Percentiles rank a stretch among this genome's conserved stretches.
Evolutionary conservation across 2,888 invertebrate species (phyloP).

Genomic region (Himalopsyche kuldschensis): DNA sequence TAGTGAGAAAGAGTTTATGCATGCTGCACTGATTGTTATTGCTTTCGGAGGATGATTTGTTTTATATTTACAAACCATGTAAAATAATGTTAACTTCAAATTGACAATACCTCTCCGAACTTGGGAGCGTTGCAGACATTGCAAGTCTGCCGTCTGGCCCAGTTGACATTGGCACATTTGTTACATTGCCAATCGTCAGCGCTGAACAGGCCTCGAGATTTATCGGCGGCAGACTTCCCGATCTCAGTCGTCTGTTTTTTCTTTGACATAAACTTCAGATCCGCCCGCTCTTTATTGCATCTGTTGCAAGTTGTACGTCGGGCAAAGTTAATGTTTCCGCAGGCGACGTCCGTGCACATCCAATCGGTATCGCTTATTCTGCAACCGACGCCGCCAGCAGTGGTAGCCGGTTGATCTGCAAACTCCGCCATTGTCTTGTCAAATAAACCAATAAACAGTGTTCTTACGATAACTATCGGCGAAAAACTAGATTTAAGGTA

Average conservation of each 20-base stretch:
- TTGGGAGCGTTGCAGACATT: constrained; percentile 99
- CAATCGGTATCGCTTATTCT: constrained; percentile 56
- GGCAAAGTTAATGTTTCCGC: constrained; percentile 95
- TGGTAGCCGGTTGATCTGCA: neutral
- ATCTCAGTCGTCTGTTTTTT: constrained; percentile 94
- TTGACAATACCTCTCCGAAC: constrained; percentile 77
- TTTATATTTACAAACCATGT: too few relatives aligned
- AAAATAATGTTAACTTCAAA: neutral
- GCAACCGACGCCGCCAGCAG: neutral
- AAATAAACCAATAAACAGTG: neutral
- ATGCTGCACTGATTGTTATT: too few relatives aligned
- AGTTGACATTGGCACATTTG: constrained; percentile 99
- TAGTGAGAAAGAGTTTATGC: too few relatives aligned
- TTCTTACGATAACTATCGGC: neutral
- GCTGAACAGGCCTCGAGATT: constrained; percentile 91
- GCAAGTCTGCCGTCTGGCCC: constrained; percentile 94
- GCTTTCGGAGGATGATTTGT: too few relatives aligned
- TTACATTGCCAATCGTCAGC: constrained; percentile 99
- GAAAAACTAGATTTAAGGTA: neutral
- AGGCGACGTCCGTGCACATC: constrained; percentile 69
- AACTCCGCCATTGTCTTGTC: neutral
- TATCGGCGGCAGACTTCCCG: constrained; percentile 97
- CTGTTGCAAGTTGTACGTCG: constrained; percentile 83
- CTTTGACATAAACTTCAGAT: constrained; percentile 49
- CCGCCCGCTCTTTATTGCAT: constrained; percentile 74